Evolutionary conservation across 2,888 invertebrate genomes (phyloP).

Genomic region (Minunthozetes semirufus): DNA sequence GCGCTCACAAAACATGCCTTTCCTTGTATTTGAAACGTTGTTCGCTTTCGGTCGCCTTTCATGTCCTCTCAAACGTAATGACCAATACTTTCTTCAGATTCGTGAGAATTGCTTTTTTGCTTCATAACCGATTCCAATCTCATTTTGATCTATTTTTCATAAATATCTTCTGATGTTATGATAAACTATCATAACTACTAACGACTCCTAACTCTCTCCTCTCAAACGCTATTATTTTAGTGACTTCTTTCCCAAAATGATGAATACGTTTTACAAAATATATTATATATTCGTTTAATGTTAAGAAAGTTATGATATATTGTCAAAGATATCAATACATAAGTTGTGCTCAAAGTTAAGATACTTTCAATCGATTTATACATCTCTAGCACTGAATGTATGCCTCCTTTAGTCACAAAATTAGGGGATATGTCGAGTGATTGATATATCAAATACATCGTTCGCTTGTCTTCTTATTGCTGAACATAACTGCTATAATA

Average conservation of each 20-base stretch:
- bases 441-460: conserved; percentile 4
- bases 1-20: not conserved
- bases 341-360: not conserved
- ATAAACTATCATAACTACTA: not conserved
- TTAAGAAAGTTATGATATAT: not conserved
- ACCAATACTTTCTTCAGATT: not conserved
- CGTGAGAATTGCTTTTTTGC: too few species aligned
- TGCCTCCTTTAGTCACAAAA: conserved; percentile 15
- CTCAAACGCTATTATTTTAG: not conserved
- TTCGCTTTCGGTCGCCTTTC: not conserved
- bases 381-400: not conserved
- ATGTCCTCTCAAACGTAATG: not conserved
- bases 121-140: too few species aligned
- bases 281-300: not conserved
- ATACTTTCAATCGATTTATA: conserved; percentile 1
- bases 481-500: not conserved
- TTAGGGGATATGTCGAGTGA: conserved; percentile 16
- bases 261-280: conserved; percentile 1
- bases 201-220: conserved; percentile 8
- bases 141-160: not conserved
- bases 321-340: not conserved
- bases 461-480: not conserved
- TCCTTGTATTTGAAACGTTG: not conserved
- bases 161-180: not conserved
- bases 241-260: not conserved